Evolutionary conservation across 2,888 invertebrate genomes (phyloP).

Genomic region (Lasioglossum figueresi): DNA sequence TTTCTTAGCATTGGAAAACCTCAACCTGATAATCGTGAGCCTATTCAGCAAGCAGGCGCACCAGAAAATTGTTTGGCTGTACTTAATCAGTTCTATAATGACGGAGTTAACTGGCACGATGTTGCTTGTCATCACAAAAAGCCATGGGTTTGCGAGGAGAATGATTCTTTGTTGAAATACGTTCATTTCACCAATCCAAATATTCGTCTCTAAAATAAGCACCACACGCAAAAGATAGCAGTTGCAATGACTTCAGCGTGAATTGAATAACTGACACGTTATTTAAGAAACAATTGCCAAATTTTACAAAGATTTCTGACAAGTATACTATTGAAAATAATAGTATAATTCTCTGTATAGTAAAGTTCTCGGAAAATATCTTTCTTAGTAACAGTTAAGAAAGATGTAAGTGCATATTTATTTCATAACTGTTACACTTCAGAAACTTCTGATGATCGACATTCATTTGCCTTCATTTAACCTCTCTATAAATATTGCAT

Average conservation of each 20-base stretch:
- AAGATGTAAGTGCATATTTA: conserved; percentile 10
- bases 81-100: conserved; percentile 95
- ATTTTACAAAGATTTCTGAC: conserved; percentile 2
- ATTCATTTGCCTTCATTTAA: not conserved
- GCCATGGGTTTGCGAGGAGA: conserved; percentile 95
- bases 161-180: conserved; percentile 93
- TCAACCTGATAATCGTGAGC: conserved; percentile 95
- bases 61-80: conserved; percentile 94
- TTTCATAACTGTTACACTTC: conserved; percentile 11
- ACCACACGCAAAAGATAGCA: conserved; percentile 9
- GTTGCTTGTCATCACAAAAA: conserved; percentile 96
- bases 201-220: conserved; percentile 87
- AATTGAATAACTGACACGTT: conserved; percentile 12
- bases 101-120: conserved; percentile 95
- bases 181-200: conserved; percentile 93
- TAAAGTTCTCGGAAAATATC: conserved; percentile 10
- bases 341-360: not conserved
- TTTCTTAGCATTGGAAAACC: conserved; percentile 89
- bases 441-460: conserved; percentile 13
- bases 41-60: conserved; percentile 90
- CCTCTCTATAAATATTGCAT: not conserved
- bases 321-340: not conserved
- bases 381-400: not conserved
- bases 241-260: not conserved
- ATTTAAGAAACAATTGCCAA: conserved; percentile 5